phyloP scores from a whole-genome alignment of 2,113 vertebrate species.

The Mobula birostris region DNA sequence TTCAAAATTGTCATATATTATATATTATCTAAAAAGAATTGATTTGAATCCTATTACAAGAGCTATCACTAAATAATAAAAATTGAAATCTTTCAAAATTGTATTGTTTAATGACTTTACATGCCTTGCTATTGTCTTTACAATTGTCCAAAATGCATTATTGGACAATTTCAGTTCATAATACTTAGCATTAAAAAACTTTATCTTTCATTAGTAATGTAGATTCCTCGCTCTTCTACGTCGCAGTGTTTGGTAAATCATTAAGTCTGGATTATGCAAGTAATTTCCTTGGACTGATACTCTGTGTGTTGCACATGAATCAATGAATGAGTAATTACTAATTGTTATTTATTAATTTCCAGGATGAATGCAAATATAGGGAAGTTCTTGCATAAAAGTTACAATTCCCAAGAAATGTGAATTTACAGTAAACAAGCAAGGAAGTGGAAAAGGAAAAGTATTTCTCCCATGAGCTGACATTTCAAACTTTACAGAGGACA shows the following conservation, averaged over 20 bases:
- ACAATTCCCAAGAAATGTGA: constrained; percentile 87
- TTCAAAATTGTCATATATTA: not conserved
- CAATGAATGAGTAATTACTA: not conserved
- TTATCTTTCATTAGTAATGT: not conserved
- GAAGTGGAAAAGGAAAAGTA: constrained; percentile 77
- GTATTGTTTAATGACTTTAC: not conserved
- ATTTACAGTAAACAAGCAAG: constrained; percentile 78
- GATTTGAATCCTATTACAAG: not conserved
- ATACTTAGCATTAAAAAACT: not conserved
- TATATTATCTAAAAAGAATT: not conserved
- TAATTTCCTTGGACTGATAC: not conserved
- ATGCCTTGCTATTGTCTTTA: not conserved
- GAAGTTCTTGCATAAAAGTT: constrained; percentile 85
- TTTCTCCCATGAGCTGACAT: constrained; percentile 64
- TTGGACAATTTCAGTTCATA: not conserved
- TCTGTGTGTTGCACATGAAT: no score
- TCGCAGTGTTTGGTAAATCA: not conserved
- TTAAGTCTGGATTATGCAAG: not conserved
- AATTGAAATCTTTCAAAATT: not conserved
- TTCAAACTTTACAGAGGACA: no score
- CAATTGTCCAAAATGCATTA: not conserved
- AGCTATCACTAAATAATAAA: not conserved
- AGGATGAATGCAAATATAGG: constrained; percentile 91
- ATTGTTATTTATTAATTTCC: constrained; percentile 62
- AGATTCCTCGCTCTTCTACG: no score